These are phyloP conservation scores for Cliona cf. orientalis DNA, from an alignment of 37 sponge, comb jelly and placozoan genomes.

Conservation along the genomic window DNA sequence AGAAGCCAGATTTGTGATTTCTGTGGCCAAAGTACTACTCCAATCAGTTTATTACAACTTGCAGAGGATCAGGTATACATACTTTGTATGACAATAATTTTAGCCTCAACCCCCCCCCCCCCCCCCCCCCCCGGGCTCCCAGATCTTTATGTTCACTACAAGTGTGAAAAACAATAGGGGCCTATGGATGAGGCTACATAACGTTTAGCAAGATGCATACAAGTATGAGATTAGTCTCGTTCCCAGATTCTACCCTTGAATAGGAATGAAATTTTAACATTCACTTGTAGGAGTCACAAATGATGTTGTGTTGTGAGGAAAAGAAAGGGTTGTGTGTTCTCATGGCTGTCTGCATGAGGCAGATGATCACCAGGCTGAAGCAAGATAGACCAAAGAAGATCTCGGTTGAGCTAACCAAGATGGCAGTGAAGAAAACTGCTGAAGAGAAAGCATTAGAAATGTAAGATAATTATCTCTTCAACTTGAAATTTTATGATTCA, in stretches of 20 bases:
- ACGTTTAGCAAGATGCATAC: too few relatives aligned
- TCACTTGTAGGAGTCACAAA: background rate
- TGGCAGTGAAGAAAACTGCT: conserved; percentile 16
- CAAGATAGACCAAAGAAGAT: conserved; percentile 15
- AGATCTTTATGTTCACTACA: too few relatives aligned
- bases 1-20: conserved; percentile 19
- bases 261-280: background rate
- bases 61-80: background rate
- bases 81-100: background rate
- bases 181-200: too few relatives aligned
- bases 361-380: conserved; percentile 20
- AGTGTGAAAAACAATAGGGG: too few relatives aligned
- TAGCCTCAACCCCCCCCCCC: too few relatives aligned
- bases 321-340: conserved; percentile 44
- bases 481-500: background rate
- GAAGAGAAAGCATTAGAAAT: conserved; percentile 54
- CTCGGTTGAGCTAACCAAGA: conserved; percentile 17
- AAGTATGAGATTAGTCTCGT: too few relatives aligned
- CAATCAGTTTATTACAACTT: conserved; percentile 24
- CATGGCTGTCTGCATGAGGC: conserved; percentile 40
- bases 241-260: background rate
- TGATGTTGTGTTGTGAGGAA: conserved; percentile 42
- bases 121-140: too few relatives aligned
- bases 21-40: conserved; percentile 22
- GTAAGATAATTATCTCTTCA: conserved; percentile 1